Evolutionary conservation across 2,888 invertebrate genomes (phyloP), one percentile per base, ranked within the genome.

Genomic region (Quadriops clusia): DNA sequence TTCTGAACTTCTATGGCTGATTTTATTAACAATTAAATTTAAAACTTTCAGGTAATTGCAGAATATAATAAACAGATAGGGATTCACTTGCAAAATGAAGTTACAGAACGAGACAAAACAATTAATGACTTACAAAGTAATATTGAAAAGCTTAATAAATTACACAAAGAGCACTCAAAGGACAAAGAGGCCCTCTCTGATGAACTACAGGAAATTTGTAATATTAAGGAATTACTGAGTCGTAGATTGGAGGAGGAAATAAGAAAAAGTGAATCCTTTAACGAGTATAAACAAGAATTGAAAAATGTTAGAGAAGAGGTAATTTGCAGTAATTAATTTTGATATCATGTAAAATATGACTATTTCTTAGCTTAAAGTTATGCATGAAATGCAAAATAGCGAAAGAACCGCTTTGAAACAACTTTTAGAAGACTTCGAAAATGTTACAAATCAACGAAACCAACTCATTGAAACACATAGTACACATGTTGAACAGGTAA

Each of bases 51-150:
- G 56, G 38, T 56, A 26, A 50, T 58, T 25, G 58, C 51, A 3
- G 56, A 58, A 37, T 59, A 51, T 45, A 61, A 57, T 36, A 56
- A 56, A 39, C 46, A 56, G 39, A 21, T 58, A 14, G 55, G 55
- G 5, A 52, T 56, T 28, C 51, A 54, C 36, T 37, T 58, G 5
- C 54, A 57, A 41, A 32, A 36, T 9, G 56, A 55, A 40, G 47
- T 58, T 2, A 39, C 45, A 13, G 50, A 53, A 35, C 49, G 47
- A 30, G 56, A 60, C 21, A 43, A 40, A 11, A 44, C 47, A 18
- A 60, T 59, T 14, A 30, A 34, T 4, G 44, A 56, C 25, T 39
- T 59, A n/a, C 45, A 50, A 38, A 39, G 30, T 5, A 55, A 44
- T 34, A 40, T 60, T 7, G 49, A 54, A 27, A 44, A 53, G 39